phyloP scores from a whole-genome alignment of 2,888 invertebrate genomes.

The Gari tellinella region DNA sequence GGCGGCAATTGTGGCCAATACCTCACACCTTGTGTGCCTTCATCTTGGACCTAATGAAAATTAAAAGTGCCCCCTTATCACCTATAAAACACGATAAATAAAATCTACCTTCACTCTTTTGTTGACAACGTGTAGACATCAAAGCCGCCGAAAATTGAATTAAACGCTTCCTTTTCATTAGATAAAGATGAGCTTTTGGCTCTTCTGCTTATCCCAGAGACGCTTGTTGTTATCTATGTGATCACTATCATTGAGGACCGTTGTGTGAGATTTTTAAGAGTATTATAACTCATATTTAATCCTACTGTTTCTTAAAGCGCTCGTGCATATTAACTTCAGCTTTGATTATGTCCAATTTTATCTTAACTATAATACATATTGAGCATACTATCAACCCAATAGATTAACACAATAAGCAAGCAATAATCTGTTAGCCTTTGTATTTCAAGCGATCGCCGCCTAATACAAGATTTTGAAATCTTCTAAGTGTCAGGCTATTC shows the following conservation, averaged over 20 bases:
- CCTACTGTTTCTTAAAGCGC: too few species aligned
- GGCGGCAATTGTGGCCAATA: background rate
- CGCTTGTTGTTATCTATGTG: slow-evolving; percentile 8
- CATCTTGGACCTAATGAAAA: slow-evolving; percentile 22
- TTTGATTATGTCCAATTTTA: too few species aligned
- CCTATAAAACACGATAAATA: slow-evolving; percentile 47
- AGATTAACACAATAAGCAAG: too few species aligned
- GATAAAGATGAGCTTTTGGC: slow-evolving; percentile 2
- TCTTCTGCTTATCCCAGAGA: slow-evolving; percentile 25
- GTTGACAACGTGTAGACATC: slow-evolving; percentile 47
- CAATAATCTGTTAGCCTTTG: too few species aligned
- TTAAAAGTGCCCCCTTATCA: slow-evolving; percentile 39
- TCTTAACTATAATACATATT: too few species aligned
- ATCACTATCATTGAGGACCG: background rate
- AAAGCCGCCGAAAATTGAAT: slow-evolving; percentile 54
- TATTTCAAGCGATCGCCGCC: too few species aligned
- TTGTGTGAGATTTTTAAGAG: background rate
- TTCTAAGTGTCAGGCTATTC: too few species aligned
- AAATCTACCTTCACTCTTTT: slow-evolving; percentile 41
- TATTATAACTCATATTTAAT: too few species aligned
- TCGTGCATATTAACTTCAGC: too few species aligned
- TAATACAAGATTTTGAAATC: too few species aligned
- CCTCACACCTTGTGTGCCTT: slow-evolving; percentile 5
- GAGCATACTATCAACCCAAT: too few species aligned
- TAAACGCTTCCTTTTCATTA: slow-evolving; percentile 45